A percentile compares a stretch with the other conserved stretches of the same genome.
Evolutionary conservation across 2,113 vertebrate species (phyloP).

Genomic region (Cairina moschata): DNA sequence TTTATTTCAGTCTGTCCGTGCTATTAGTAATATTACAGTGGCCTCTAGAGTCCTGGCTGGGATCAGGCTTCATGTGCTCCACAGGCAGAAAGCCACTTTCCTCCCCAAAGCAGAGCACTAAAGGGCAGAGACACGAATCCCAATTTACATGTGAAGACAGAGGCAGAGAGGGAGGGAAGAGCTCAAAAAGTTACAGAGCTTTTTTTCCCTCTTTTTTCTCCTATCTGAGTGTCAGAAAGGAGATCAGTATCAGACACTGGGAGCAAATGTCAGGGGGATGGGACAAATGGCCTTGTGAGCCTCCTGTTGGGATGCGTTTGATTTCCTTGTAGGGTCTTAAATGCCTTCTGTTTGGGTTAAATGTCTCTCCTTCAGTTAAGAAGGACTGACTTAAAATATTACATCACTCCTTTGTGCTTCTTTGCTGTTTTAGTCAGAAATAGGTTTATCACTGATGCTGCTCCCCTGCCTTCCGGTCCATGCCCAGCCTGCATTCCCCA

Average conservation of each 20-base stretch:
- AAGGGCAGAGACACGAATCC: rapidly evolving
- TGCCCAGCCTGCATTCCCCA: rapidly evolving
- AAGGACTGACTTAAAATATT: background rate
- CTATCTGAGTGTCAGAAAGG: background rate
- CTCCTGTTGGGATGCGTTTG: background rate
- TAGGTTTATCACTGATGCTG: background rate
- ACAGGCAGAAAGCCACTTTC: background rate
- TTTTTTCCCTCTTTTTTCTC: background rate
- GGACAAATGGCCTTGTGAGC: background rate
- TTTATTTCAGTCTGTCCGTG: background rate
- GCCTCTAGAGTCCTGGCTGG: background rate
- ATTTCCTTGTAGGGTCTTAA: rapidly evolving
- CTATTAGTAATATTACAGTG: background rate
- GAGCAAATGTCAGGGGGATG: rapidly evolving
- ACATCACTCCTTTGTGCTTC: background rate
- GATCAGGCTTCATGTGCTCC: background rate
- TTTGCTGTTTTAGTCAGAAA: background rate
- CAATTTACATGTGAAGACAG: rapidly evolving
- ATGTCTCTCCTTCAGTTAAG: background rate
- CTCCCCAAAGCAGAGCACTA: rapidly evolving
- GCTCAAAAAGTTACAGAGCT: background rate
- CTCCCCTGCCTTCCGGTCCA: rapidly evolving
- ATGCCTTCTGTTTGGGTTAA: background rate
- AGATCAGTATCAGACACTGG: background rate
- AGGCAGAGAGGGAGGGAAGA: background rate